A percentile compares a stretch with the other conserved stretches of the same genome.
Conservation (phyloP, 2,113 vertebrate genomes). For the Nannospalax galili region DNA sequence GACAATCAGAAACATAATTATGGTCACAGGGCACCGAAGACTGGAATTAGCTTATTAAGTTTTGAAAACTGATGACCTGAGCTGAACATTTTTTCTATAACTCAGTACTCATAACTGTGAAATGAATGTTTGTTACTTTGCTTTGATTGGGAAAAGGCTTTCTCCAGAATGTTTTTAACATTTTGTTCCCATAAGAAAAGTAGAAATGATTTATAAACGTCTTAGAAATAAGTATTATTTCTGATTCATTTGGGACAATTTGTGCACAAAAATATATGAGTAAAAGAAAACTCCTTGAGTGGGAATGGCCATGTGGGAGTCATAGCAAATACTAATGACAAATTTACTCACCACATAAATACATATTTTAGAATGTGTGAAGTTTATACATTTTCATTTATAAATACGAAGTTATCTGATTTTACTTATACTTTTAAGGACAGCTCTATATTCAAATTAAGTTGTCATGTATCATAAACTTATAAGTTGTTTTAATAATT, state of each 20-base stretch:
- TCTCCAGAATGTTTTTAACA: background rate
- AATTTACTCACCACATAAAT: background rate
- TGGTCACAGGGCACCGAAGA: background rate
- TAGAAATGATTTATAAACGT: background rate
- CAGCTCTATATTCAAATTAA: background rate
- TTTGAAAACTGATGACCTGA: background rate
- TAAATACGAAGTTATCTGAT: background rate
- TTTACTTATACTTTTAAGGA: background rate
- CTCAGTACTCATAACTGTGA: background rate
- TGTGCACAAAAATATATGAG: background rate
- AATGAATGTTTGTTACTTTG: background rate
- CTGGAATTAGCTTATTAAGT: background rate
- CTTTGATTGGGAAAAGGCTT: background rate
- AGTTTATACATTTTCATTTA: background rate
- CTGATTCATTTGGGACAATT: background rate
- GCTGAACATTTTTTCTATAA: background rate
- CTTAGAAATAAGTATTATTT: background rate
- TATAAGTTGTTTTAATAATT: background rate
- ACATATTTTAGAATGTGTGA: background rate
- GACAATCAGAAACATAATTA: slow-evolving; percentile 13
- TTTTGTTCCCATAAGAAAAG: background rate
- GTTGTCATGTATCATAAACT: background rate
- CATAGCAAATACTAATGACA: background rate
- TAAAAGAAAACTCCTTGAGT: background rate
- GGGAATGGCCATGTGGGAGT: background rate